Base-by-base conservation (phyloP, 2,113 vertebrate genomes). In the Colius striatus region DNA sequence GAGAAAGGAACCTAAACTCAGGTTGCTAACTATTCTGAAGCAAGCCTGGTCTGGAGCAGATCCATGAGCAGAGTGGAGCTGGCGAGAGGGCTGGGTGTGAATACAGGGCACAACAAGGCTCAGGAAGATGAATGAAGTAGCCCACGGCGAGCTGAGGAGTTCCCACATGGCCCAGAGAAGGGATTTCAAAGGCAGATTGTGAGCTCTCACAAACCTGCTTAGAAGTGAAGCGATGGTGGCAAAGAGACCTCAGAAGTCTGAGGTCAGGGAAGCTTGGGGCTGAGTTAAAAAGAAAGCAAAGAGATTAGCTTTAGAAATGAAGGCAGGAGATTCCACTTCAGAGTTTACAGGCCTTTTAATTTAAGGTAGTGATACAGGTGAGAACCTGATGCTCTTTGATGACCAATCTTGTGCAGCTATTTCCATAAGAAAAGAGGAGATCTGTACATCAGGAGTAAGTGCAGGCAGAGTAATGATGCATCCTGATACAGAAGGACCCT, bases 381-480 rank as follows among this genome's bases (percentile, higher is more conserved):
- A 66, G 51, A 79, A 72, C 61, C 48, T 85, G 79, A 51, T 51
- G 51, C 47, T 83, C 66, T 78, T 61, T 47, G 36, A 12, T 60
- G 57, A 18, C 55, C 25, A 10, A 4, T 38, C 57, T 72, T 54
- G 17, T 61, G 62, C 22, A 66, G 47, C 45, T 38, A 9, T 61
- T 87, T 65, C 65, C 50, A 13, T 16, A 30, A 13, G 61, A 51
- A 25, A 74, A 30, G 41, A 26, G 47, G 41, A 41, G 55, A 20
- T 57, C 47, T 1, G 0, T 22, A 4, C 27, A 23, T 22, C 57
- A 70, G 57, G 51, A 71, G 4, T 9, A 32, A 19, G 34, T 54
- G 48, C 1, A 1, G 47, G n/a, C 63, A 72, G 47, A 10, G 25
- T 13, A 13, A 22, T 0, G 2, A 17, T 47, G 58, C 18, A 11